Percentiles rank a stretch among this genome's conserved stretches.
Evolutionary conservation across 2,113 vertebrate genomes (phyloP).

Genomic region (Strix aluco): DNA sequence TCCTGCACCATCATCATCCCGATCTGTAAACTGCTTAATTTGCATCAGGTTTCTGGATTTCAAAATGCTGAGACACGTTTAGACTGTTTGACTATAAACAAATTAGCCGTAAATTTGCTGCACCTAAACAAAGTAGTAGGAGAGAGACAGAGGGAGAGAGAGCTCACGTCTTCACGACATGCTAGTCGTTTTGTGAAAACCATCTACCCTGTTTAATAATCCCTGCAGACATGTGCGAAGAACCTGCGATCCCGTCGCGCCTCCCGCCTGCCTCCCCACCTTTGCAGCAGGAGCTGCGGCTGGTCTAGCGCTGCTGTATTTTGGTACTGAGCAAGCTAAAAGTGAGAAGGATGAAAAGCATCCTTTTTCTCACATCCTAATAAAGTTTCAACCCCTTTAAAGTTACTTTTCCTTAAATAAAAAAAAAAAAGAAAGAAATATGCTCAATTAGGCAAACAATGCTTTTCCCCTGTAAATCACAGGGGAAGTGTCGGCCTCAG

Average conservation of each 20-base stretch:
- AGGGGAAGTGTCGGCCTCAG: not conserved
- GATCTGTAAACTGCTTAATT: not conserved
- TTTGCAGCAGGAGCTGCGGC: not conserved
- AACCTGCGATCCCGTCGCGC: fast-evolving
- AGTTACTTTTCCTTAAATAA: not conserved
- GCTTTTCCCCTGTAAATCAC: constrained; percentile 35
- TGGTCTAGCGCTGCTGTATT: not conserved
- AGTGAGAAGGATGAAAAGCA: not conserved
- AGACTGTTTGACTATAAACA: constrained; percentile 27
- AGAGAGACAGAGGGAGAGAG: too few species aligned
- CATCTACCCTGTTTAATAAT: not conserved
- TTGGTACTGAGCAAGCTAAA: not conserved
- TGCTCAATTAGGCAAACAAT: not conserved
- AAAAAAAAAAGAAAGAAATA: not conserved
- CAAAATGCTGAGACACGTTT: not conserved
- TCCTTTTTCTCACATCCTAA: not conserved
- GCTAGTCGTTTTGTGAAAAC: not conserved
- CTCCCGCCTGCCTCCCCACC: not conserved
- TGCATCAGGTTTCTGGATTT: constrained; percentile 41
- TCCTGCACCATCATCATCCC: not conserved
- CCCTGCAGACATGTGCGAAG: not conserved
- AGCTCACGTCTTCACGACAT: fast-evolving
- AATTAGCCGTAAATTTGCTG: not conserved
- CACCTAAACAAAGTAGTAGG: not conserved
- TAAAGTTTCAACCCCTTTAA: not conserved